phyloP scores from a whole-genome alignment of 2,888 invertebrate species.

The Byasa hedistus region DNA sequence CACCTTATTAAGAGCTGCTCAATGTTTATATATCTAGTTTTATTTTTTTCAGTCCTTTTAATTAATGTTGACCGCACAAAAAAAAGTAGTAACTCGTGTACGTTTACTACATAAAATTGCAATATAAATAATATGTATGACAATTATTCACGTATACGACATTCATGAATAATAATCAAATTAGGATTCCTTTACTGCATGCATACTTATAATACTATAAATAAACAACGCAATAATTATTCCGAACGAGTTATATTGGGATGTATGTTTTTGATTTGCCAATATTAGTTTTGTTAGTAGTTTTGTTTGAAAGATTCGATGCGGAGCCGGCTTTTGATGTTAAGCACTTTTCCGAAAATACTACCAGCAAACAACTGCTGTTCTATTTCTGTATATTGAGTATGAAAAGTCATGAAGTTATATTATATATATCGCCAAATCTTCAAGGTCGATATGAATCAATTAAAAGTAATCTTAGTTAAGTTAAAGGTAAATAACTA shows the following conservation, averaged over 20 bases:
- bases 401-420: too few relatives aligned
- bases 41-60: constrained; percentile 11
- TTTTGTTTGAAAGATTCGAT: too few relatives aligned
- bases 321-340: too few relatives aligned
- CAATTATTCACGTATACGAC: constrained; percentile 21
- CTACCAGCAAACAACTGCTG: too few relatives aligned
- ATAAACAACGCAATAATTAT: neutral
- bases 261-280: neutral
- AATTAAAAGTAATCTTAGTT: too few relatives aligned
- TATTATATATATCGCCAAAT: too few relatives aligned
- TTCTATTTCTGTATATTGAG: too few relatives aligned
- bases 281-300: too few relatives aligned
- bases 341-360: too few relatives aligned
- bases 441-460: too few relatives aligned
- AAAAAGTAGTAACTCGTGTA: constrained; percentile 19
- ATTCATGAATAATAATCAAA: constrained; percentile 19
- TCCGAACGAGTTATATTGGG: neutral
- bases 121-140: constrained; percentile 17
- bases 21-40: constrained; percentile 7
- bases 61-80: constrained; percentile 18
- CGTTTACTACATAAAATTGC: constrained; percentile 13
- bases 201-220: neutral
- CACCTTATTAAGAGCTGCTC: neutral
- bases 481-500: too few relatives aligned
- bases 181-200: constrained; percentile 8